Conservation (phyloP, 2,797 vertebrate species). For the Staurois parvus region DNA sequence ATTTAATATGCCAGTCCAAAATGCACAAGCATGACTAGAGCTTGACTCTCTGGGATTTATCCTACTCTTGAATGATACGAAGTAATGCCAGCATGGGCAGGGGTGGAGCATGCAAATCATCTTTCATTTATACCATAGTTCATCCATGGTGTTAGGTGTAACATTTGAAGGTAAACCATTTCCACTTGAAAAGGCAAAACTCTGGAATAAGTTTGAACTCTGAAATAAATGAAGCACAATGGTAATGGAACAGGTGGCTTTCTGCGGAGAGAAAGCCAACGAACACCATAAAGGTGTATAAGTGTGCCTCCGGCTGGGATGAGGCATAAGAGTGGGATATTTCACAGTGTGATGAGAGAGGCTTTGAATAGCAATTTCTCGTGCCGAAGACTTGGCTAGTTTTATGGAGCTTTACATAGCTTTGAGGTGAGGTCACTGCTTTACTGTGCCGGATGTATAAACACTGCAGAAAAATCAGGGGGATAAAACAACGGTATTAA, state of each 20-base stretch:
- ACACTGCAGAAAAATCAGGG: constrained; percentile 37
- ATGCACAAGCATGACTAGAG: too few relatives aligned
- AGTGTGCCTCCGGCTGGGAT: not conserved
- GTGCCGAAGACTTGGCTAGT: constrained; percentile 18
- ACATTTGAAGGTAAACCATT: not conserved
- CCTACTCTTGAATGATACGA: not conserved
- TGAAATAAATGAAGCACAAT: not conserved
- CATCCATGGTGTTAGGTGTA: not conserved
- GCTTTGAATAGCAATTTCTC: constrained; percentile 3
- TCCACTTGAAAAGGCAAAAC: not conserved
- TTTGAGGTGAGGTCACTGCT: constrained; percentile 42
- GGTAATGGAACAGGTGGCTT: not conserved
- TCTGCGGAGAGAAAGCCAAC: not conserved
- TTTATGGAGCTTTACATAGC: constrained; percentile 53
- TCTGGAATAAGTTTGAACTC: not conserved
- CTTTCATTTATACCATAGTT: not conserved
- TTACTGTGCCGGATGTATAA: constrained; percentile 34
- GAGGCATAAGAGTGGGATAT: constrained; percentile 1
- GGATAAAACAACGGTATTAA: constrained; percentile 45
- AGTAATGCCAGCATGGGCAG: not conserved
- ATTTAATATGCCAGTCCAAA: not conserved
- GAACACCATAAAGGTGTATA: not conserved
- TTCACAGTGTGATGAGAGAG: constrained; percentile 5
- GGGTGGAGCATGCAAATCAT: not conserved
- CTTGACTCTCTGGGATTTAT: not conserved